Conservation (phyloP, 2,113 vertebrate genomes). For the Telmatochromis sp. region DNA sequence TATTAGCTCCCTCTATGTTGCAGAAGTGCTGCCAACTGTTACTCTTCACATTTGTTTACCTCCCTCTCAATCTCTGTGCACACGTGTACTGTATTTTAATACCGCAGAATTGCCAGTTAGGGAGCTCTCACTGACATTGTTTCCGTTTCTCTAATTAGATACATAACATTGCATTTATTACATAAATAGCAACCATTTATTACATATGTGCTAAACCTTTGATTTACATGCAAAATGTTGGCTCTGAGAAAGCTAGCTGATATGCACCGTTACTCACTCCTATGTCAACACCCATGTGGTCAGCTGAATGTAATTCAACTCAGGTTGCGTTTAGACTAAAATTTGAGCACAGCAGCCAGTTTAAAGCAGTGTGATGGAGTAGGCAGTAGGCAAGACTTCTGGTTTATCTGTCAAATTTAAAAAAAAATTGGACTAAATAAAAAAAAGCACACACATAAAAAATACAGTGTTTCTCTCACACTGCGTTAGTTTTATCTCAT, state of each 20-base stretch:
- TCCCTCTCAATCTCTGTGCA: neutral
- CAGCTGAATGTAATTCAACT: neutral
- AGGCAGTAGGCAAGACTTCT: too few relatives aligned
- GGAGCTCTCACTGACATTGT: neutral
- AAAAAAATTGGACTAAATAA: neutral
- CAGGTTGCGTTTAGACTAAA: neutral
- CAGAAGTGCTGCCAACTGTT: neutral
- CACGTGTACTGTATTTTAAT: neutral
- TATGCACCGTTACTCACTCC: neutral
- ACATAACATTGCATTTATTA: neutral
- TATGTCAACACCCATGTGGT: neutral
- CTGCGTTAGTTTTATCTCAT: neutral
- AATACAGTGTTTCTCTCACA: neutral
- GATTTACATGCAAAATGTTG: neutral
- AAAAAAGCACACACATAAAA: neutral
- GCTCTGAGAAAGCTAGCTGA: neutral
- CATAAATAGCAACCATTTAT: neutral
- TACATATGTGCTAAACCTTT: neutral
- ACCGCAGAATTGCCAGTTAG: neutral
- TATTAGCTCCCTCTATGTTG: neutral
- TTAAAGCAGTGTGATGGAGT: neutral
- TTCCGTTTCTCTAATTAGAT: neutral
- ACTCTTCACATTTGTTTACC: neutral
- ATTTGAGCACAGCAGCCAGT: neutral
- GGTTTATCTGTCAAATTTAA: neutral